These are phyloP conservation scores for Limnephilus rhombicus DNA, from an alignment of 2,888 invertebrate species.

Conservation along the genomic window DNA sequence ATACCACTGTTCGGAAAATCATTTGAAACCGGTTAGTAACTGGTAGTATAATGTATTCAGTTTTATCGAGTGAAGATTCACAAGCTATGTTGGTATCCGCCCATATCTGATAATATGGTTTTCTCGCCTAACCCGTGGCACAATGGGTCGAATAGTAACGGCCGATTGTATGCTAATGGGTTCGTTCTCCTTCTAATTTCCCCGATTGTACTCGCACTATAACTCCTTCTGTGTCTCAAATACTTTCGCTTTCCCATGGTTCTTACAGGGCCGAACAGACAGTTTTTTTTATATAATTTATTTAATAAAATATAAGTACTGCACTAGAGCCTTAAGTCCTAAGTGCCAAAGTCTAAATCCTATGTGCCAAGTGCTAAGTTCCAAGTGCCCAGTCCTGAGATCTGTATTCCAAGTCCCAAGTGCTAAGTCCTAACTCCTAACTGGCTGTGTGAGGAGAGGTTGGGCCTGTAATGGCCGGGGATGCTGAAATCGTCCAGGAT, in stretches of 20 bases:
- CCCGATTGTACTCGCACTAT: slow-evolving; percentile 3
- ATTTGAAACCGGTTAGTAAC: background rate
- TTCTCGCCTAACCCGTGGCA: background rate
- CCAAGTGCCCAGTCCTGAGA: no score
- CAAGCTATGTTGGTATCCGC: background rate
- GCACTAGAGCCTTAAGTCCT: no score
- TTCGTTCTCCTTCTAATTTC: slow-evolving; percentile 34
- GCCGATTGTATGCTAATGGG: slow-evolving; percentile 34
- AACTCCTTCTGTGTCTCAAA: background rate
- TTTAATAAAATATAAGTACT: no score
- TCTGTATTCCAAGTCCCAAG: no score
- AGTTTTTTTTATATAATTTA: no score
- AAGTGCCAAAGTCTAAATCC: no score
- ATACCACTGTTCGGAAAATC: no score
- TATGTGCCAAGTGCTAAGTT: no score
- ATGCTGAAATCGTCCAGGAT: no score
- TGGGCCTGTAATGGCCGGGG: no score
- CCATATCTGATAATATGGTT: slow-evolving; percentile 8
- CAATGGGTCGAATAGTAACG: slow-evolving; percentile 16
- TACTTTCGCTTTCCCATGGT: slow-evolving; percentile 17
- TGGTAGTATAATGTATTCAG: background rate
- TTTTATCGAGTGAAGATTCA: background rate
- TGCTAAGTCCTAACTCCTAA: no score
- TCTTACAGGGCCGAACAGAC: background rate
- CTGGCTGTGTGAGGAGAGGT: no score